Conservation (phyloP, 1,140 invertebrate species). For the Lutraria rhynchaena region DNA sequence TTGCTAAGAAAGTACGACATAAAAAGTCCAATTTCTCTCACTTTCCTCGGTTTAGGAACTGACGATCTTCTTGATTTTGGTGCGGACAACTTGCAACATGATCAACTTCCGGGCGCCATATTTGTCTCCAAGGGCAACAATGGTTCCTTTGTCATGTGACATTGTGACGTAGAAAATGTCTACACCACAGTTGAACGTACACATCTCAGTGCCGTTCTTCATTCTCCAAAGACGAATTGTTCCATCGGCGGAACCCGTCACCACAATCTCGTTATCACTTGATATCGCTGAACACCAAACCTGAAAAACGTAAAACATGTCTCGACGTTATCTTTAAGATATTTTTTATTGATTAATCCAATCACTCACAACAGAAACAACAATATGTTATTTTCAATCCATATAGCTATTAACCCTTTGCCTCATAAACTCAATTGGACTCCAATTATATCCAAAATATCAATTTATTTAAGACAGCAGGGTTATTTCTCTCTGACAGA, state of each 20-base stretch:
- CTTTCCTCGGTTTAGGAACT: slow-evolving; percentile 58
- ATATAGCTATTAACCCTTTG: not conserved
- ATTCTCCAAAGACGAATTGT: slow-evolving; percentile 81
- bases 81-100: slow-evolving; percentile 81
- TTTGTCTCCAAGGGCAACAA: slow-evolving; percentile 82
- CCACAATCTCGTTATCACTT: slow-evolving; percentile 79
- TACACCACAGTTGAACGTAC: slow-evolving; percentile 79
- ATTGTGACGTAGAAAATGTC: slow-evolving; percentile 81
- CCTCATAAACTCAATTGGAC: too few relatives aligned
- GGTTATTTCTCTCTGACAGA: too few relatives aligned
- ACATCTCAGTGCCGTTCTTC: slow-evolving; percentile 77
- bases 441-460: too few relatives aligned
- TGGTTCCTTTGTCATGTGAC: slow-evolving; percentile 79
- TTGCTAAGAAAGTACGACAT: too few relatives aligned
- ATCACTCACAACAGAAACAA: too few relatives aligned
- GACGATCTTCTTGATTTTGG: slow-evolving; percentile 74
- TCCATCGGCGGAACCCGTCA: slow-evolving; percentile 81
- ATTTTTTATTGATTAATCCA: too few relatives aligned
- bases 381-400: too few relatives aligned
- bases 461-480: too few relatives aligned
- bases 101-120: slow-evolving; percentile 81
- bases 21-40: too few relatives aligned
- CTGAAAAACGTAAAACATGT: slow-evolving; percentile 71
- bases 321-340: too few relatives aligned
- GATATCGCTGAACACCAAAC: slow-evolving; percentile 81